These are phyloP conservation scores for Drosophila nebulosa DNA, from an alignment of 1,140 invertebrate species.

Conservation along the genomic window DNA sequence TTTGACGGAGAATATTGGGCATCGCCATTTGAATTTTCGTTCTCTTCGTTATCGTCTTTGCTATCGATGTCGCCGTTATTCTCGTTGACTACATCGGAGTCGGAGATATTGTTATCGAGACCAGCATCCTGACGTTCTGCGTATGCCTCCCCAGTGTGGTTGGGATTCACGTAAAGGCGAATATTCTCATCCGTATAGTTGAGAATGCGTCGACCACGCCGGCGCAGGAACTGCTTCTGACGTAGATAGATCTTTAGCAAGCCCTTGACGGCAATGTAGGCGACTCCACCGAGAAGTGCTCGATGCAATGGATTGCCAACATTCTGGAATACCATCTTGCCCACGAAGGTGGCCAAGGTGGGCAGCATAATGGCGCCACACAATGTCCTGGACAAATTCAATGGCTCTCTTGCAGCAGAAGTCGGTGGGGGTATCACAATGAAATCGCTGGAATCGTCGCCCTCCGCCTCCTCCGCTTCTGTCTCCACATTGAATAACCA, in stretches of 20 bases:
- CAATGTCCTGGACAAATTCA: slow-evolving; percentile 89
- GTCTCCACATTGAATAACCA: slow-evolving; percentile 4
- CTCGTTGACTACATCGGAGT: background rate
- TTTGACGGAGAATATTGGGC: background rate
- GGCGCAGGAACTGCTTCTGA: slow-evolving; percentile 92
- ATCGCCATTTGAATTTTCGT: background rate
- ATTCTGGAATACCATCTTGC: slow-evolving; percentile 91
- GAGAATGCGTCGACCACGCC: slow-evolving; percentile 89
- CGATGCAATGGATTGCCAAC: slow-evolving; percentile 94
- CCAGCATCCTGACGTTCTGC: slow-evolving; percentile 15
- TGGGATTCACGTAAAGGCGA: slow-evolving; percentile 50
- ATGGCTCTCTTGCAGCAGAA: slow-evolving; percentile 86
- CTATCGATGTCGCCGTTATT: background rate
- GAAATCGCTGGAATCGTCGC: slow-evolving; percentile 7
- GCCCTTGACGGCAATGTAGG: slow-evolving; percentile 96
- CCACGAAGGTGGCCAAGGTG: slow-evolving; percentile 94
- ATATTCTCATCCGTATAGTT: slow-evolving; percentile 89
- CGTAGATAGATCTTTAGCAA: slow-evolving; percentile 97
- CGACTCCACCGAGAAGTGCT: slow-evolving; percentile 93
- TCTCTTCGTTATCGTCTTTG: background rate
- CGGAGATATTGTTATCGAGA: background rate
- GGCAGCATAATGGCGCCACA: slow-evolving; percentile 96
- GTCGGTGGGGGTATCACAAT: slow-evolving; percentile 79
- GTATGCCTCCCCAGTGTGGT: background rate
- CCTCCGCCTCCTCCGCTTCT: background rate